A percentile compares a stretch with the other conserved stretches of the same genome.
Conservation (phyloP, 2,113 vertebrate species). For the Myotis davidii region DNA sequence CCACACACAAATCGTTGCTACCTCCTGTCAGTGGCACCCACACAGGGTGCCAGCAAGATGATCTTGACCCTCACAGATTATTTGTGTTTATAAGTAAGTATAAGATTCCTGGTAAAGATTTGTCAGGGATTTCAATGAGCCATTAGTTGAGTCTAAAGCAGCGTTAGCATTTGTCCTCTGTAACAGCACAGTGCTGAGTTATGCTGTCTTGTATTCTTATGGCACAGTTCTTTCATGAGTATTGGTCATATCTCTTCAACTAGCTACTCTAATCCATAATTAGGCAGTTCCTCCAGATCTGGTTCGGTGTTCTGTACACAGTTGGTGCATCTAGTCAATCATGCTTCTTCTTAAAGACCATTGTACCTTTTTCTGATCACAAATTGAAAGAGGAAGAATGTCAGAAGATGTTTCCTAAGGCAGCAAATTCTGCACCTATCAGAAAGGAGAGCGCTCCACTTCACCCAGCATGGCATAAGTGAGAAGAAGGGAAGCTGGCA, state of each 20-base stretch:
- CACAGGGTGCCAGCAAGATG: not conserved
- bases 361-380: not conserved
- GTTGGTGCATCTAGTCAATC: not conserved
- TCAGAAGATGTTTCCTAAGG: not conserved
- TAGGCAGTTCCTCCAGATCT: not conserved
- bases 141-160: not conserved
- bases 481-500: not conserved
- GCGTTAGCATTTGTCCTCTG: not conserved
- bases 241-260: not conserved
- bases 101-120: not conserved
- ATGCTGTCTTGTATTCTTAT: not conserved
- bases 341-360: not conserved
- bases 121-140: not conserved
- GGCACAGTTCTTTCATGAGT: not conserved
- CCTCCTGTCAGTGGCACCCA: not conserved
- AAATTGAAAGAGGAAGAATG: not conserved
- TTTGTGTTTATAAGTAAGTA: not conserved
- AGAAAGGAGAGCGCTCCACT: not conserved
- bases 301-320: not conserved
- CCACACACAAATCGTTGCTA: slow-evolving; percentile 71
- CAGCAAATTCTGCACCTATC: not conserved
- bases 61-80: not conserved
- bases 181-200: not conserved
- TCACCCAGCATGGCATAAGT: not conserved
- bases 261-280: not conserved